These are phyloP conservation scores for Pardalotus punctatus DNA, from an alignment of 2,113 vertebrate species.

Conservation along the genomic window DNA sequence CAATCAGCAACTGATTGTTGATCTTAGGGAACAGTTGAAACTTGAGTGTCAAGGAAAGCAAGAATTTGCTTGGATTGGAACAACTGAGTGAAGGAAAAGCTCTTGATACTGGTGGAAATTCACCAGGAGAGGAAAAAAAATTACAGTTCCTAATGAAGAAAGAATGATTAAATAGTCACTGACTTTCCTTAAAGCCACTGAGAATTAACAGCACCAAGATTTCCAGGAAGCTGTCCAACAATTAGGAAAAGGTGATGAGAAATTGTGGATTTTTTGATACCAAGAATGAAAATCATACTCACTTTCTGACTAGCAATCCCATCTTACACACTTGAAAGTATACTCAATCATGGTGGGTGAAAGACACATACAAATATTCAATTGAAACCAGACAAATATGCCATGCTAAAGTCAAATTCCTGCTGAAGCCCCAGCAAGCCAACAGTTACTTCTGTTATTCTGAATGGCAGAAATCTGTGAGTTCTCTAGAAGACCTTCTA, in stretches of 20 bases:
- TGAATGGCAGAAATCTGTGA: neutral
- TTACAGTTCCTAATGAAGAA: neutral
- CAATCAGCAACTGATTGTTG: neutral
- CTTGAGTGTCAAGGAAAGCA: neutral
- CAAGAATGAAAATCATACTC: neutral
- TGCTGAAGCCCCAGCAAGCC: neutral
- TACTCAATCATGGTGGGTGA: neutral
- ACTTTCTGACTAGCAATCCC: neutral
- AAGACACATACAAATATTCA: neutral
- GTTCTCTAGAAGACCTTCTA: neutral
- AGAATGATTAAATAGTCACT: neutral
- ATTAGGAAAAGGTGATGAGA: neutral
- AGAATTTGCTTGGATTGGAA: neutral
- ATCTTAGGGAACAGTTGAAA: neutral
- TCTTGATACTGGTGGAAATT: neutral
- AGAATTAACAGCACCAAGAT: neutral
- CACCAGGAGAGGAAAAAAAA: neutral
- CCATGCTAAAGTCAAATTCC: neutral
- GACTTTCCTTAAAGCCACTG: neutral
- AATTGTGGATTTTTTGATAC: neutral
- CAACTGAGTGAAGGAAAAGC: neutral
- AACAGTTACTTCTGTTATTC: neutral
- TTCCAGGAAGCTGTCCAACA: neutral
- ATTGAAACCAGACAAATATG: neutral
- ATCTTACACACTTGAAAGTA: neutral